These are phyloP conservation scores for Dasyurus viverrinus DNA, from an alignment of 2,113 vertebrate species.

Conservation along the genomic window DNA sequence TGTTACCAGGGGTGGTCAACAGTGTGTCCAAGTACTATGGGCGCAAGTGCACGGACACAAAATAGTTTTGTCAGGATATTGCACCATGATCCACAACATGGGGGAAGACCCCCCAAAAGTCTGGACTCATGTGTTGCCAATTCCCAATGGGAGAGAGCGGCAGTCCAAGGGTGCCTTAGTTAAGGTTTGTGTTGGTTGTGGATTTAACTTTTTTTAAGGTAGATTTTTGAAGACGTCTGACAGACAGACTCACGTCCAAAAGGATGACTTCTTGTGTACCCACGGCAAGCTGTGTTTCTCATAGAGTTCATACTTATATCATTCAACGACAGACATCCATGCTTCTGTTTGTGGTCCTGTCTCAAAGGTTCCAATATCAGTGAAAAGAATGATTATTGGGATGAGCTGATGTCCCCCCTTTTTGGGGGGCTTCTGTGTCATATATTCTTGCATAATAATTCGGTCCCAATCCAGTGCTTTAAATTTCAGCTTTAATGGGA, in stretches of 20 bases:
- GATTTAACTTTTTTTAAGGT: constrained; percentile 50
- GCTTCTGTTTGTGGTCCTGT: constrained; percentile 95
- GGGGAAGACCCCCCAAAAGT: constrained; percentile 62
- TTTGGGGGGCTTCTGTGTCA: constrained; percentile 93
- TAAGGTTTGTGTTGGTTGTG: constrained; percentile 84
- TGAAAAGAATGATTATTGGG: constrained; percentile 88
- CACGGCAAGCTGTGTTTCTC: constrained; percentile 97
- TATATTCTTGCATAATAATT: constrained; percentile 67
- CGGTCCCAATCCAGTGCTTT: constrained; percentile 89
- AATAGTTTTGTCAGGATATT: constrained; percentile 47
- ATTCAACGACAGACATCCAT: constrained; percentile 91
- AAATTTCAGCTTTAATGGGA: constrained; percentile 91
- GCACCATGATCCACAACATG: constrained; percentile 64
- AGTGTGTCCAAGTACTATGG: background rate
- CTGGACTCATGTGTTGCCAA: constrained; percentile 51
- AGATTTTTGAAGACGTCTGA: constrained; percentile 78
- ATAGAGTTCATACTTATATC: constrained; percentile 94
- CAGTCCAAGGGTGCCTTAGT: constrained; percentile 69
- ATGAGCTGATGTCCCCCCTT: constrained; percentile 92
- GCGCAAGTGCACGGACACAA: constrained; percentile 59
- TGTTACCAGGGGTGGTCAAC: constrained; percentile 32
- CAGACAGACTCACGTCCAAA: constrained; percentile 81
- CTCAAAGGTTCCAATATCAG: constrained; percentile 85
- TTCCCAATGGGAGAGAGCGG: constrained; percentile 62
- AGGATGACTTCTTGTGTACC: constrained; percentile 97